These are phyloP conservation scores for Microcebus lehilahytsara DNA, from an alignment of 2,113 vertebrate species.

Conservation along the genomic window DNA sequence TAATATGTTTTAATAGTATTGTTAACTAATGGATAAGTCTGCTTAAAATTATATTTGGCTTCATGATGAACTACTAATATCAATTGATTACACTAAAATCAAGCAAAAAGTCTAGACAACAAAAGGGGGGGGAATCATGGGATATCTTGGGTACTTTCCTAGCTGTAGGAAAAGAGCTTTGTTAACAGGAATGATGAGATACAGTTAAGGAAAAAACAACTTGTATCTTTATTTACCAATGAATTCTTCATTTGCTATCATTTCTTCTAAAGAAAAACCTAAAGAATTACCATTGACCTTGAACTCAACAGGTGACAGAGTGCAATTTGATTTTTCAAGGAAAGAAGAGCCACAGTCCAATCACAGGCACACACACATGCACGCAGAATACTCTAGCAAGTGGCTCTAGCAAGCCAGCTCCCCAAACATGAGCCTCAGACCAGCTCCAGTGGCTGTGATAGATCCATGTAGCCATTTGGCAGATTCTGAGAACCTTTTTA, in stretches of 20 bases:
- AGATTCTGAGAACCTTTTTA: neutral
- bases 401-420: neutral
- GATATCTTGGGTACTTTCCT: neutral
- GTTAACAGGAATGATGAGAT: neutral
- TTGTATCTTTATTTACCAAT: neutral
- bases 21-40: neutral
- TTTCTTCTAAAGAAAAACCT: neutral
- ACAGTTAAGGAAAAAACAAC: neutral
- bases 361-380: accelerated
- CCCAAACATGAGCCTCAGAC: neutral
- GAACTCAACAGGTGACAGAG: neutral
- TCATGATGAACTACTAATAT: neutral
- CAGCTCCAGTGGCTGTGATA: neutral
- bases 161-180: neutral
- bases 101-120: neutral
- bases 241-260: neutral
- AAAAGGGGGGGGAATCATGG: neutral
- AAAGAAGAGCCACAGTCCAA: neutral
- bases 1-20: neutral
- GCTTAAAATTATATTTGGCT: neutral
- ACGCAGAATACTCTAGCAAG: neutral
- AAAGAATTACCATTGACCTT: neutral
- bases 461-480: neutral
- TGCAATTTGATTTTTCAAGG: neutral
- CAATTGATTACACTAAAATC: neutral